Percentiles rank a stretch among this genome's conserved stretches.
These are phyloP conservation scores for Montipora capricornis DNA, from an alignment of 64 coral and sea anemone species.

Conservation along the genomic window DNA sequence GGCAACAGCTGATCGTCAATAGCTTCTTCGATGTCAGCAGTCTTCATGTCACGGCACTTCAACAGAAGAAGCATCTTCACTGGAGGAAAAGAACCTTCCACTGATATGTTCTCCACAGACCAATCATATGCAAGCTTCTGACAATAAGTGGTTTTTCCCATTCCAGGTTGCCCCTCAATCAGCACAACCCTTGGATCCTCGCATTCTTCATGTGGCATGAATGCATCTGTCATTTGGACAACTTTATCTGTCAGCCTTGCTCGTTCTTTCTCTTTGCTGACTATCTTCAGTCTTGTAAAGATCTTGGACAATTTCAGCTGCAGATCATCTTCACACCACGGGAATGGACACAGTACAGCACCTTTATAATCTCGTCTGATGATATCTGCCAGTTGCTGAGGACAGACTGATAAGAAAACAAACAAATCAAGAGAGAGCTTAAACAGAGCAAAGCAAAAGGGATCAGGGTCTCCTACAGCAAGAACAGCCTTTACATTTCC, in stretches of 20 bases:
- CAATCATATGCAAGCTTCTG: slow-evolving; percentile 63
- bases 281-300: slow-evolving; percentile 19
- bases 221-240: slow-evolving; percentile 24
- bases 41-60: slow-evolving; percentile 33
- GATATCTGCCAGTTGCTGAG: no score
- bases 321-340: slow-evolving; percentile 10
- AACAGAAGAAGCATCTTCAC: slow-evolving; percentile 27
- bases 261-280: slow-evolving; percentile 19
- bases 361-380: no score
- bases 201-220: slow-evolving; percentile 37
- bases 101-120: slow-evolving; percentile 29
- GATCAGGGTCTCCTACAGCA: no score
- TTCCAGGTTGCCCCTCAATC: slow-evolving; percentile 40
- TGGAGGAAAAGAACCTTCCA: slow-evolving; percentile 8
- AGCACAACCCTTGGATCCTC: slow-evolving; percentile 40
- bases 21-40: slow-evolving; percentile 1
- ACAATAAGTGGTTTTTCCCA: not conserved
- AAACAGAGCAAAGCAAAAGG: no score
- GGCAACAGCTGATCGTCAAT: slow-evolving; percentile 44
- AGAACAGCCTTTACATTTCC: no score
- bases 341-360: not conserved
- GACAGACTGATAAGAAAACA: no score
- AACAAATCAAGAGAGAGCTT: no score
- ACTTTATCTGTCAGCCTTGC: slow-evolving; percentile 1
- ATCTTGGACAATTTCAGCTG: not conserved